Evolutionary conservation across 2,797 vertebrate genomes (phyloP).

Genomic region (Molossus molossus): DNA sequence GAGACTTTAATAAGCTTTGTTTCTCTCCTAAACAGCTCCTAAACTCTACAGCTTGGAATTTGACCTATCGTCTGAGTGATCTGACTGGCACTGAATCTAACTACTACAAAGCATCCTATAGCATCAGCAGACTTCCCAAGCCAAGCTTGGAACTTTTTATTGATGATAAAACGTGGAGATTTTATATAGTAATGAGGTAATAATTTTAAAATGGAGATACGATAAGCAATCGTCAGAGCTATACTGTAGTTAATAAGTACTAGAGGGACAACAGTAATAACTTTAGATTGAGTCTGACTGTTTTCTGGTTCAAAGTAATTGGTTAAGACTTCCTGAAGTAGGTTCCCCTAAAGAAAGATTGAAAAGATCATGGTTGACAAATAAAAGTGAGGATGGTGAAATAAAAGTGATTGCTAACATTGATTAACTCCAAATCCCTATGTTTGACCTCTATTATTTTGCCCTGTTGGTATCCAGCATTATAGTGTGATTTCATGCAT

Average conservation of each 20-base stretch:
- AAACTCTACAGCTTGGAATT: not conserved
- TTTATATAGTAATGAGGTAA: not conserved
- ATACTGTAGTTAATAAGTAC: not conserved
- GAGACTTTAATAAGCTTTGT: not conserved
- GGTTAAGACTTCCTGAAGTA: constrained; percentile 3
- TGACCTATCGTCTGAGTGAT: not conserved
- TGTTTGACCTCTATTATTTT: not conserved
- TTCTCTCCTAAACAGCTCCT: constrained; percentile 18
- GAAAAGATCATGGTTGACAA: not conserved
- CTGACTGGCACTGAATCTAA: not conserved
- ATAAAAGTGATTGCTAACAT: not conserved
- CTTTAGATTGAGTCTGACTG: not conserved
- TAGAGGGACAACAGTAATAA: not conserved
- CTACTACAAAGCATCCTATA: not conserved
- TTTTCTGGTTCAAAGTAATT: not conserved
- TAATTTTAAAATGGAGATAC: constrained; percentile 24
- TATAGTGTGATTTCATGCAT: not conserved
- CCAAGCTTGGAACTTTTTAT: not conserved
- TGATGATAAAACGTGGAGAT: constrained; percentile 45
- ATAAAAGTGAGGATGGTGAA: not conserved
- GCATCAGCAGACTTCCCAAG: not conserved
- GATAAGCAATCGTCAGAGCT: not conserved
- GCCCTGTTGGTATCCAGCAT: not conserved
- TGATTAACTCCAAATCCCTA: not conserved
- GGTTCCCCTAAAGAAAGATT: not conserved